Conservation (phyloP, 1,140 invertebrate species). For the Trypoxylus dichotomus region DNA sequence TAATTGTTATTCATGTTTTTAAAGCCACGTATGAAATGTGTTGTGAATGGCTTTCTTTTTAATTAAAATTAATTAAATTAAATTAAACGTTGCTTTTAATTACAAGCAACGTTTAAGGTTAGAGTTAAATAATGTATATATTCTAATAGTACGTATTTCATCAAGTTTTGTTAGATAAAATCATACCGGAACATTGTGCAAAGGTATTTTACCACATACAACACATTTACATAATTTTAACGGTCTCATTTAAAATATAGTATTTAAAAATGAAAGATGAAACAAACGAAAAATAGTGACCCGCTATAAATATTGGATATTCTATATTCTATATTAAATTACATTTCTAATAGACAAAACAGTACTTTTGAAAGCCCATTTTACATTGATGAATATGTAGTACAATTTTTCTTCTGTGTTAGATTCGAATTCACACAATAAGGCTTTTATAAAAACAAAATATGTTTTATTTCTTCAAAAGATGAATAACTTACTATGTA, state of each 20-base stretch:
- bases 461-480: too few relatives aligned
- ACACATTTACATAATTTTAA: neutral
- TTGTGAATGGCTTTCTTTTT: neutral
- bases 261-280: neutral
- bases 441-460: too few relatives aligned
- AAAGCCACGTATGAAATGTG: neutral
- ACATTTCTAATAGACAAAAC: conserved; percentile 26
- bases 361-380: conserved; percentile 31
- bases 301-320: conserved; percentile 20
- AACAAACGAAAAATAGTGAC: neutral
- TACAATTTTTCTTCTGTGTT: conserved; percentile 17
- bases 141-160: too few relatives aligned
- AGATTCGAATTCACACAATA: neutral
- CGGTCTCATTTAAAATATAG: neutral
- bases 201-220: neutral
- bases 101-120: too few relatives aligned
- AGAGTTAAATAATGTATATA: too few relatives aligned
- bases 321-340: conserved; percentile 20
- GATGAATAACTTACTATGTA: too few relatives aligned
- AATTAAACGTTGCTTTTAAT: too few relatives aligned
- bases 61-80: neutral
- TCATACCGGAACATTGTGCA: neutral
- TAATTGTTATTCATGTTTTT: neutral
- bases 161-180: neutral
- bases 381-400: conserved; percentile 29